phyloP scores from a whole-genome alignment of 2,113 vertebrate genomes.

The Hyperopisus bebe region DNA sequence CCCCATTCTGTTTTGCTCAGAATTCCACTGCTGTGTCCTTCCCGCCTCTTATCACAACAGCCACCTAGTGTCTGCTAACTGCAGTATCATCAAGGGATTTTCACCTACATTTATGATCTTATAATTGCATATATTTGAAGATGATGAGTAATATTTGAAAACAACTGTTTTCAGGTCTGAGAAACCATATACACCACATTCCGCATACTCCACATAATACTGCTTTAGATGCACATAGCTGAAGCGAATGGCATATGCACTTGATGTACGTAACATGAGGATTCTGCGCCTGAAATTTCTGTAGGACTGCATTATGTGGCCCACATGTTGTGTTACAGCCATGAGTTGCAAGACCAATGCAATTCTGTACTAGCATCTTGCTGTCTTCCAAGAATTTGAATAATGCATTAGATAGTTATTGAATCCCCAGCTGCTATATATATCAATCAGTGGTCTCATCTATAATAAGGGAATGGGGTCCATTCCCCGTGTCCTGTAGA shows the following conservation, averaged over 20 bases:
- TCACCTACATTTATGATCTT: neutral
- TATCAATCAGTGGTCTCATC: neutral
- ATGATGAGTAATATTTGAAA: slow-evolving; percentile 3
- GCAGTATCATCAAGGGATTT: neutral
- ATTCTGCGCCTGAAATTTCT: no score
- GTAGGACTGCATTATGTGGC: no score
- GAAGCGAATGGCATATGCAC: neutral
- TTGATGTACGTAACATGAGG: no score
- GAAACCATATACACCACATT: slow-evolving; percentile 6
- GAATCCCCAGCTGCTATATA: neutral
- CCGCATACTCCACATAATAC: neutral
- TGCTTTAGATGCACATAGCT: neutral
- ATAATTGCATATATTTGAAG: neutral
- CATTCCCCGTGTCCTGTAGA: neutral
- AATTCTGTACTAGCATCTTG: slow-evolving; percentile 1
- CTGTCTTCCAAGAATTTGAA: neutral
- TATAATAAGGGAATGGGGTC: neutral
- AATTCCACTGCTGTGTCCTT: no score
- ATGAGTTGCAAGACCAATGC: neutral
- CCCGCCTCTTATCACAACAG: no score
- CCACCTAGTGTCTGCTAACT: no score
- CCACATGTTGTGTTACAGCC: neutral
- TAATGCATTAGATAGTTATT: neutral
- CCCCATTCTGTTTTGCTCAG: no score
- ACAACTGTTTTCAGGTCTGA: neutral